Percentiles rank a stretch among this genome's conserved stretches.
Evolutionary conservation across 1,140 invertebrate genomes (phyloP).

Genomic region (Ostrea denselamellosa): DNA sequence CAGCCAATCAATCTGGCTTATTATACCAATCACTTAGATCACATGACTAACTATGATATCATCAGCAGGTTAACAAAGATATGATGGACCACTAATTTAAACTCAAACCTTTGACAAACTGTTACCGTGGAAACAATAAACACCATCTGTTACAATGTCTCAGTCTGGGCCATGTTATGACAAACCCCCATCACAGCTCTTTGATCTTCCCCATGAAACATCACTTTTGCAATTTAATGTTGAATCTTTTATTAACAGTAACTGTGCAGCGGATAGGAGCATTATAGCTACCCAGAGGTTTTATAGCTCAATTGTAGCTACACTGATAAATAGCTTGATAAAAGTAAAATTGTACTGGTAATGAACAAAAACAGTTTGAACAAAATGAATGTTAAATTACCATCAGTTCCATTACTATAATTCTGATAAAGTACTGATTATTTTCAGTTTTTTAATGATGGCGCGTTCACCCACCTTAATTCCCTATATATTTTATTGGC

Average conservation of each 20-base stretch:
- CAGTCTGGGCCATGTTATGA: neutral
- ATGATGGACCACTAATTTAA: neutral
- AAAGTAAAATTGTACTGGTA: neutral
- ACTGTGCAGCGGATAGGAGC: neutral
- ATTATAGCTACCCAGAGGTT: neutral
- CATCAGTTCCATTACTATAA: neutral
- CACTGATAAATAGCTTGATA: neutral
- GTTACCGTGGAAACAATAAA: neutral
- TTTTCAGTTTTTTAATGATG: neutral
- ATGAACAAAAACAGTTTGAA: neutral
- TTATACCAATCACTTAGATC: neutral
- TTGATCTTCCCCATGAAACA: constrained; percentile 20
- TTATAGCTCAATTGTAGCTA: constrained; percentile 14
- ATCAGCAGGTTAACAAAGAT: constrained; percentile 12
- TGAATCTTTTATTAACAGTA: neutral
- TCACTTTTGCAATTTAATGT: neutral
- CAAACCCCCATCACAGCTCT: neutral
- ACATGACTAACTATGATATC: neutral
- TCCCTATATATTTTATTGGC: too few relatives aligned
- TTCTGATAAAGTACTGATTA: neutral
- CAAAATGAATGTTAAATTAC: neutral
- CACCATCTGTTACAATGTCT: neutral
- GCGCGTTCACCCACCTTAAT: neutral
- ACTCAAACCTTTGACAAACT: neutral
- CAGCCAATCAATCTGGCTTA: neutral